phyloP scores from a whole-genome alignment of 2,113 vertebrate species.

The Nesogale talazaci region DNA sequence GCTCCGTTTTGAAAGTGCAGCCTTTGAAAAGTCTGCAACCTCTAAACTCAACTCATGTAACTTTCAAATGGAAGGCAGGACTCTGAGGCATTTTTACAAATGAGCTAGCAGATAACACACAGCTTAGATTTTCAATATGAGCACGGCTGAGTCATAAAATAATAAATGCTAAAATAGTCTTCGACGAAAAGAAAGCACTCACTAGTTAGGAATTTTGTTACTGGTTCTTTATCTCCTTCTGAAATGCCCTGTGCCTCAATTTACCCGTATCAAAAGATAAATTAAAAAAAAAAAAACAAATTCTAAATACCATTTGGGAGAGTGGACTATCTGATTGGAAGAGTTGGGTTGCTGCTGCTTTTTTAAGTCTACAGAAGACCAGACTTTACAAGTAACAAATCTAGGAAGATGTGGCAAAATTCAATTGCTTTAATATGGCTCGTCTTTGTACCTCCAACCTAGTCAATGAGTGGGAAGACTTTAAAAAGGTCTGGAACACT shows the following conservation, averaged over 20 bases:
- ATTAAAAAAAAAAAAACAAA: conserved; percentile 28
- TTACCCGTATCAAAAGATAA: not conserved
- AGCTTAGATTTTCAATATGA: conserved; percentile 51
- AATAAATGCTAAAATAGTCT: conserved; percentile 23
- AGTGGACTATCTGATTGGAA: conserved; percentile 40
- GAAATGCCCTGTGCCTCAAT: conserved; percentile 41
- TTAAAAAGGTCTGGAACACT: no score
- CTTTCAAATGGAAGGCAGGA: conserved; percentile 44
- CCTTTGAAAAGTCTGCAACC: not conserved
- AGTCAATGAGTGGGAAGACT: no score
- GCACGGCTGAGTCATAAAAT: conserved; percentile 41
- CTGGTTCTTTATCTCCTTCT: conserved; percentile 1
- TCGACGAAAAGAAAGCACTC: conserved; percentile 42
- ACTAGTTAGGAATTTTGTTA: conserved; percentile 43
- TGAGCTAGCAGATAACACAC: conserved; percentile 37
- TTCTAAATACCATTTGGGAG: conserved; percentile 27
- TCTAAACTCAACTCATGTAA: conserved; percentile 44
- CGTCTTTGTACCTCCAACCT: no score
- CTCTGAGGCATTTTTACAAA: conserved; percentile 53
- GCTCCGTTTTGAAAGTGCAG: not conserved
- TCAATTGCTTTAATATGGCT: no score
- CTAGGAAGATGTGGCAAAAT: not conserved
- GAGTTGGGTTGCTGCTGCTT: not conserved
- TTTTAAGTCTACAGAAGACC: not conserved
- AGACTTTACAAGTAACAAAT: conserved; percentile 59